Percentiles rank a stretch among this genome's conserved stretches.
Evolutionary conservation across 2,888 invertebrate species (phyloP).

Genomic region (Germaria angustata): DNA sequence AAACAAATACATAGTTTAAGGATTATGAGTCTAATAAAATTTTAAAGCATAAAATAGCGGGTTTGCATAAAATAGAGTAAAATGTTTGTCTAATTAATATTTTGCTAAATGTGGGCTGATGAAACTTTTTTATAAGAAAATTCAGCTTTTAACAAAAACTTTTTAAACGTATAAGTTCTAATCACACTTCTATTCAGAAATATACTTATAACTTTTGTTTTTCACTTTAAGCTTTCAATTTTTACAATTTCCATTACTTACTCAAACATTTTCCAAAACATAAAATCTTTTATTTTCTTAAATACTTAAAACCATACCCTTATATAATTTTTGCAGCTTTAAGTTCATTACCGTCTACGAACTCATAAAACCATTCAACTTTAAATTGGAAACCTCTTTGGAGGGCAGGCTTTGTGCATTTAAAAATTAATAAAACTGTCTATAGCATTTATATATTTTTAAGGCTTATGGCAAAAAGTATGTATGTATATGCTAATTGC

Average conservation of each 20-base stretch:
- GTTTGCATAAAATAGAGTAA: no score
- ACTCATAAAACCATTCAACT: slow-evolving; percentile 4
- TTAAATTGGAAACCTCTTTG: slow-evolving; percentile 1
- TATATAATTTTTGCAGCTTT: not conserved
- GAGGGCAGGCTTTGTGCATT: not conserved
- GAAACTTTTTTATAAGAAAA: no score
- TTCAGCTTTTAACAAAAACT: no score
- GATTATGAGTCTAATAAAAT: slow-evolving; percentile 7
- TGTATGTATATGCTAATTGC: slow-evolving; percentile 37
- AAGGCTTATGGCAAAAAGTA: not conserved
- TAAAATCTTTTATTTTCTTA: not conserved
- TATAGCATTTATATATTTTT: slow-evolving; percentile 11
- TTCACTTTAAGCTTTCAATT: no score
- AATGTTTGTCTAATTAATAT: no score
- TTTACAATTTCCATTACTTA: no score
- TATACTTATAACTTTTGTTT: no score
- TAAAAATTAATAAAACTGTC: slow-evolving; percentile 8
- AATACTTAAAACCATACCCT: not conserved
- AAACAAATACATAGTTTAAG: slow-evolving; percentile 28
- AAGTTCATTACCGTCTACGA: not conserved
- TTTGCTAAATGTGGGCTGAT: no score
- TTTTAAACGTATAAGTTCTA: no score
- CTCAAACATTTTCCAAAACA: not conserved
- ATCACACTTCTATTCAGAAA: no score
- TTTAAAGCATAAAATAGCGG: slow-evolving; percentile 34